phyloP scores from a whole-genome alignment of 2,797 vertebrate species.

The Sebastes nivosus region DNA sequence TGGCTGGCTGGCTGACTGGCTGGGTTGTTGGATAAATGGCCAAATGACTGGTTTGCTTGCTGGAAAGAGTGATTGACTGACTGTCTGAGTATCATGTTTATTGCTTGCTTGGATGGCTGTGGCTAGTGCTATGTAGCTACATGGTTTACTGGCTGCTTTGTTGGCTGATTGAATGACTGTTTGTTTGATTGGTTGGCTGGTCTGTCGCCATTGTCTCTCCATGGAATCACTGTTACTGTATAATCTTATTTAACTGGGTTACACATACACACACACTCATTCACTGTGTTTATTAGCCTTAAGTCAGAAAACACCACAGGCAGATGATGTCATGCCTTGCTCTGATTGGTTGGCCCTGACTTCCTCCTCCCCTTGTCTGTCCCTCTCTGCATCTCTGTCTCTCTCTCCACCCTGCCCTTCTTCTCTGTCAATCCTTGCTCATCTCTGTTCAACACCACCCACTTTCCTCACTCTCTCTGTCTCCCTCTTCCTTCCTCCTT shows the following conservation, averaged over 20 bases:
- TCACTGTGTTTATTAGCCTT: constrained; percentile 53
- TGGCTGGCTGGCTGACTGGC: neutral
- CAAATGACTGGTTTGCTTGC: neutral
- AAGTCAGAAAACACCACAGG: constrained; percentile 61
- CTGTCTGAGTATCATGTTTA: neutral
- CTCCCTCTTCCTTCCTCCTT: neutral
- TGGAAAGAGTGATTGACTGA: neutral
- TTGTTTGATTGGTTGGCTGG: neutral
- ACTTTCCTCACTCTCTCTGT: constrained; percentile 18
- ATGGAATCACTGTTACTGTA: constrained; percentile 11
- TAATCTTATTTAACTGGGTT: constrained; percentile 44
- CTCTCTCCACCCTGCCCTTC: constrained; percentile 24
- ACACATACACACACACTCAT: constrained; percentile 15
- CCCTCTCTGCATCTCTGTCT: constrained; percentile 15
- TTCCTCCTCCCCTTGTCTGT: constrained; percentile 35
- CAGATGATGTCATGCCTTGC: constrained; percentile 78
- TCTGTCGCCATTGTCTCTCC: constrained; percentile 16
- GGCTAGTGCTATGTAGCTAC: neutral
- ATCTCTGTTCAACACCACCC: constrained; percentile 43
- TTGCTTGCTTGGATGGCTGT: neutral
- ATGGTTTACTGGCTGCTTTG: neutral
- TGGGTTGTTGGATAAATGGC: neutral
- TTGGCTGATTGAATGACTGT: neutral
- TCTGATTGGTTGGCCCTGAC: constrained; percentile 73
- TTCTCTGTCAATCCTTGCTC: constrained; percentile 48